Base-by-base conservation (phyloP, 2,888 invertebrate species). In the Lasiommata megera region DNA sequence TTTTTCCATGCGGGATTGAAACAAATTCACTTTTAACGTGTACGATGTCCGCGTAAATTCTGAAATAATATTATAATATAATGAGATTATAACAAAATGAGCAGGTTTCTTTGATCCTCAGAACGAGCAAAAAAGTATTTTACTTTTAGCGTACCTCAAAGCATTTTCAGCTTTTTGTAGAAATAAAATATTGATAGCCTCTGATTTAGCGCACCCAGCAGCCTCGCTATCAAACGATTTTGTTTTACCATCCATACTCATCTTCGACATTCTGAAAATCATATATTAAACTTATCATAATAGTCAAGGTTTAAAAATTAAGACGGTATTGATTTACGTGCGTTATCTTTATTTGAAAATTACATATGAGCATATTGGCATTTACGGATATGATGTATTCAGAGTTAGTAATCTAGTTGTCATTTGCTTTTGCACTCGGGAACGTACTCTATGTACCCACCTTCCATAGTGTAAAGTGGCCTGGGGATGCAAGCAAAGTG, bases 181-280 rank as follows among this genome's bases (percentile, higher is more conserved):
- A 57, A 94, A 93, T 8, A 51, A 3, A 38, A 51, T 9, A 44
- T 92, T 92, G 5, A 96, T 79, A 0, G 94, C 93, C 79, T 97
- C 97, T 41, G 95, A 93, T 52, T 96, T 92, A 0, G 93, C 93
- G 69, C 95, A 96, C 0, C 97, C 97, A 68, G 94, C 90, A 1
- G 94, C 95, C 54, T 93, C 89, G 50, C 93, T 92, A 79, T 98
- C 98, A 76, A 98, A 98, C 0, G 95, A 94, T 70, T 95, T 96
- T 70, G 97, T 98, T 65, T 92, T 93, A 0, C 98, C 98, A 65
- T 97, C 95, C 2, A 88, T 79, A 17, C 96, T 94, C 8, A 98
- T 81, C 5, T 63, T 65, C 52, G 79, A 69, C 14, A 71, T 68
- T 66, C 83, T 84, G 60, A 11, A 67, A 54, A 28, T 38, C 7